Conservation (phyloP, 2,113 vertebrate genomes). For the Podarcis raffonei region DNA sequence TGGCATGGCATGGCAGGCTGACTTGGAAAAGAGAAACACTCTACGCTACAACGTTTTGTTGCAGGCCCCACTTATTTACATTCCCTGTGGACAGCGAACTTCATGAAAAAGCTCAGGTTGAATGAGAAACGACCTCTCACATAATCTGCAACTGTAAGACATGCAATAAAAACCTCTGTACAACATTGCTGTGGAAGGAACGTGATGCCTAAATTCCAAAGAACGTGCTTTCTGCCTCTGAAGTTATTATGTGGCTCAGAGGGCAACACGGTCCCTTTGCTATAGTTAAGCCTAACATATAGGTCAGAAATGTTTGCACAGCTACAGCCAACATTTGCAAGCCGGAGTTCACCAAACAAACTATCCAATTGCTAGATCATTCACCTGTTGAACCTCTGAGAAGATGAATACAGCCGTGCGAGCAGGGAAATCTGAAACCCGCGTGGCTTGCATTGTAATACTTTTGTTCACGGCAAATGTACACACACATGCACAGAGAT, state of each 20-base stretch:
- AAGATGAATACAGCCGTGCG: constrained; percentile 56
- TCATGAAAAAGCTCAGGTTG: no score
- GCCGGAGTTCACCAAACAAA: background rate
- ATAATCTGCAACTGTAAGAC: background rate
- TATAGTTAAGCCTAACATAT: background rate
- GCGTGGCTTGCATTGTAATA: constrained; percentile 37
- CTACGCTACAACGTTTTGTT: background rate
- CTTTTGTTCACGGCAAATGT: constrained; percentile 21
- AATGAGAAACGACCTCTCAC: background rate
- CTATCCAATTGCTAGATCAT: background rate
- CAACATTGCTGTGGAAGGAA: background rate
- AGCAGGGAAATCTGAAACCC: constrained; percentile 35
- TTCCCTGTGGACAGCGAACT: background rate
- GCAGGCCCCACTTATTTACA: background rate
- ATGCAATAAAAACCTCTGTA: background rate
- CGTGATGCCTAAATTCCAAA: background rate
- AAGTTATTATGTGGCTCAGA: background rate
- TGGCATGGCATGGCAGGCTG: background rate
- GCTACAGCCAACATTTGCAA: background rate
- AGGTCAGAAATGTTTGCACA: background rate
- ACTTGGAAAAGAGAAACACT: background rate
- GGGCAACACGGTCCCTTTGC: background rate
- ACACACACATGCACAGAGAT: constrained; percentile 35
- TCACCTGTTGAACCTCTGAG: constrained; percentile 34
- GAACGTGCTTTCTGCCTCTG: no score